Conservation (phyloP, 2,797 vertebrate genomes). For the Spondyliosoma cantharus region DNA sequence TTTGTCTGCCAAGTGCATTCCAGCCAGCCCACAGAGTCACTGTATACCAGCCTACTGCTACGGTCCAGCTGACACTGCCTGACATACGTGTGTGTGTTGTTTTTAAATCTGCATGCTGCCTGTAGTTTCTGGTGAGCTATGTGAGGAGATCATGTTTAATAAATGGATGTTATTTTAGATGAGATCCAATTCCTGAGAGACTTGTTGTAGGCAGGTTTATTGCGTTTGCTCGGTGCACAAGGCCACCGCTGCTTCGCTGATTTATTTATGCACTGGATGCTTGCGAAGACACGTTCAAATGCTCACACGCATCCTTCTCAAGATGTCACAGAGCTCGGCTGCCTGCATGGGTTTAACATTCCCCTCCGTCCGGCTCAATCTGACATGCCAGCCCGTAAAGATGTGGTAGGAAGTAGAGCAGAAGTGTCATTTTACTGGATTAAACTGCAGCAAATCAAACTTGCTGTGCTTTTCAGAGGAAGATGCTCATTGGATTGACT, state of each 20-base stretch:
- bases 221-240: constrained; percentile 69
- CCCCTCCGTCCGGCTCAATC: constrained; percentile 22
- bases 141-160: constrained; percentile 75
- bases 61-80: constrained; percentile 39
- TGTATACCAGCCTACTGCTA: constrained; percentile 46
- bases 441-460: constrained; percentile 48
- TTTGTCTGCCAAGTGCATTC: constrained; percentile 64
- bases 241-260: constrained; percentile 58
- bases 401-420: constrained; percentile 38
- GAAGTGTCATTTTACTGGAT: constrained; percentile 49
- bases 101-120: constrained; percentile 59
- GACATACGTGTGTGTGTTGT: constrained; percentile 26
- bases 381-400: constrained; percentile 47
- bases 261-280: constrained; percentile 75
- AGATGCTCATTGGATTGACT: constrained; percentile 27
- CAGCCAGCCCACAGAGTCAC: constrained; percentile 51
- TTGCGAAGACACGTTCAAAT: constrained; percentile 66
- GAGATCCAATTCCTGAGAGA: constrained; percentile 56
- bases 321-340: constrained; percentile 62
- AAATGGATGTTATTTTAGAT: constrained; percentile 74
- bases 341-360: constrained; percentile 54
- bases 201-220: constrained; percentile 68
- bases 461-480: constrained; percentile 31
- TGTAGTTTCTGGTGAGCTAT: constrained; percentile 41
- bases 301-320: constrained; percentile 59